These are phyloP conservation scores for Petrophora chlorosata DNA, from an alignment of 2,888 invertebrate genomes.

Conservation along the genomic window DNA sequence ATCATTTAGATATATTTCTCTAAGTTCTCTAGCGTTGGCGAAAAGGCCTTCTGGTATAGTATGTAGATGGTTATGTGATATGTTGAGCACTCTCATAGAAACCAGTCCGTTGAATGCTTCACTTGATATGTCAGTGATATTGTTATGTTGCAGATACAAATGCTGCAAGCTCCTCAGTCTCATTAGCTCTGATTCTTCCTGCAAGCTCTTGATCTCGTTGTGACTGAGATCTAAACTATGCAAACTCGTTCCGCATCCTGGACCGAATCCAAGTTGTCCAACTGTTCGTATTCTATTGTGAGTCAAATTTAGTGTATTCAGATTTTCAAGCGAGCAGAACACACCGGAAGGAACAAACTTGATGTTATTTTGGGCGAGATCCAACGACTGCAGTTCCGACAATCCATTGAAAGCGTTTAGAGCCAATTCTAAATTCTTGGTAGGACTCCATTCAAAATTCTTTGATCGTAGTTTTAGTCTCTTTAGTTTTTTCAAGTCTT, in stretches of 20 bases:
- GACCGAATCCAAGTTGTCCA: constrained; percentile 88
- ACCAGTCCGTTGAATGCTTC: constrained; percentile 91
- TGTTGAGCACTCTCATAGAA: constrained; percentile 91
- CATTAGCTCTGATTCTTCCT: constrained; percentile 90
- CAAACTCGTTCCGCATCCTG: constrained; percentile 87
- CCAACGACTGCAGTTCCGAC: constrained; percentile 90
- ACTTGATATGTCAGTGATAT: constrained; percentile 90
- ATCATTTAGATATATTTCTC: constrained; percentile 92
- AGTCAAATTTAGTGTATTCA: constrained; percentile 93
- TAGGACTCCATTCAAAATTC: constrained; percentile 91
- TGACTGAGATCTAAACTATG: constrained; percentile 91
- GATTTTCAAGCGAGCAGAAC: constrained; percentile 90
- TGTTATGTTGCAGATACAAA: constrained; percentile 92
- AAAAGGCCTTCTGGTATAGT: constrained; percentile 92
- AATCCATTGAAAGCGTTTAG: constrained; percentile 89
- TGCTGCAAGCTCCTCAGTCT: constrained; percentile 90
- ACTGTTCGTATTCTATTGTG: constrained; percentile 91
- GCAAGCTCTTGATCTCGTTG: constrained; percentile 89
- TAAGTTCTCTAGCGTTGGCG: constrained; percentile 90
- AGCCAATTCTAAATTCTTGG: constrained; percentile 89
- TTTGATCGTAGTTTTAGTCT: constrained; percentile 90
- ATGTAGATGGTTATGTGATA: constrained; percentile 93
- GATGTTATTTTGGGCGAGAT: constrained; percentile 93
- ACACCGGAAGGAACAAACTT: constrained; percentile 90
- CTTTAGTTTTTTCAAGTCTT: constrained; percentile 90